phyloP scores from a whole-genome alignment of 2,113 vertebrate species.

The Motacilla tschutschensis region DNA sequence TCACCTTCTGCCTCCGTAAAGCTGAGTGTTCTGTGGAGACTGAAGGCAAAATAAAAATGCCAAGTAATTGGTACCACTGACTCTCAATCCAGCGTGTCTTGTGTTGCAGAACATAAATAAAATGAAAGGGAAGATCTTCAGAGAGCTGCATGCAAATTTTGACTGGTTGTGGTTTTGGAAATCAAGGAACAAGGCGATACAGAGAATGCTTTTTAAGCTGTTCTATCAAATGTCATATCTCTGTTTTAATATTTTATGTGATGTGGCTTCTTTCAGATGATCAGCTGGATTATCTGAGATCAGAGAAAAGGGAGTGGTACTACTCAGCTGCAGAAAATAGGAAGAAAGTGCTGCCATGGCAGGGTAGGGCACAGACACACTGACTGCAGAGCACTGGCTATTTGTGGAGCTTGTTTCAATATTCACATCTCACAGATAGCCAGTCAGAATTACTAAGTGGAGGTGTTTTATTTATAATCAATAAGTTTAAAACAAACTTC shows the following conservation, averaged over 20 bases:
- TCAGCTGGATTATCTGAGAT: constrained; percentile 43
- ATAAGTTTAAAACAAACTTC: not conserved
- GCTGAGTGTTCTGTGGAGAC: not conserved
- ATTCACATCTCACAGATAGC: not conserved
- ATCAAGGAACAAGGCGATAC: constrained; percentile 16
- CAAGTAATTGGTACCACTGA: not conserved
- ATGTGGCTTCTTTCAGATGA: constrained; percentile 44
- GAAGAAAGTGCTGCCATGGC: not conserved
- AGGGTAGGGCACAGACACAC: not conserved
- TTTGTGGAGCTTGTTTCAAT: not conserved
- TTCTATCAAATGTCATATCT: constrained; percentile 34
- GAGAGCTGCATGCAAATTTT: constrained; percentile 29
- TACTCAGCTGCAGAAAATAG: constrained; percentile 22
- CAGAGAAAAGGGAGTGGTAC: constrained; percentile 29
- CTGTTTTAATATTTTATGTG: constrained; percentile 47
- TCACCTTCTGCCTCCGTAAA: not conserved
- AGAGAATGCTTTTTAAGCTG: constrained; percentile 19
- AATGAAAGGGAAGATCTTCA: constrained; percentile 43
- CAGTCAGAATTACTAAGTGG: not conserved
- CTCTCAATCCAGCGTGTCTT: not conserved
- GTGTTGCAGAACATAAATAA: not conserved
- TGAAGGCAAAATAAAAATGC: constrained; percentile 3
- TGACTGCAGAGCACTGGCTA: not conserved
- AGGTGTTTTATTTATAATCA: constrained; percentile 3
- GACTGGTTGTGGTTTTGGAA: constrained; percentile 27